Percentiles rank a stretch among this genome's conserved stretches.
Evolutionary conservation across 2,797 vertebrate species (phyloP).

Genomic region (Artibeus jamaicensis): DNA sequence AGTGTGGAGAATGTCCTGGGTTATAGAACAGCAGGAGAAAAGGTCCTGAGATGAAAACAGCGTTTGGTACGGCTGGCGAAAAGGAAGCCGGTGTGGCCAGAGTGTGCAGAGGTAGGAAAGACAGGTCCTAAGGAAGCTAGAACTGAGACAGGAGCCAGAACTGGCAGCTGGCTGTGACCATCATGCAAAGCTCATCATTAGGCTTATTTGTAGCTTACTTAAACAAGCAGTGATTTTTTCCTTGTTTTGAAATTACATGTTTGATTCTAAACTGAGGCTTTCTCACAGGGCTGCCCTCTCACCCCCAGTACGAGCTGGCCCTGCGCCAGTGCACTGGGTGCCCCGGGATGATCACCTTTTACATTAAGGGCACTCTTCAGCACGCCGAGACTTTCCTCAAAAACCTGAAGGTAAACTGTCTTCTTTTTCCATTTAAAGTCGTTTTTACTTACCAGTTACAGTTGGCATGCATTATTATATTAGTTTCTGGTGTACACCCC

Average conservation of each 20-base stretch:
- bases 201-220: background rate
- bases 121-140: background rate
- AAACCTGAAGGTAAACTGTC: slow-evolving; percentile 89
- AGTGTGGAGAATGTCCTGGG: background rate
- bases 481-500: background rate
- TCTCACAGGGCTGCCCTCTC: slow-evolving; percentile 90
- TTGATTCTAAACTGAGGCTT: background rate
- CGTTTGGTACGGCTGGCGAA: fast-evolving
- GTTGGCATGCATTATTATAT: background rate
- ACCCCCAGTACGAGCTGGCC: slow-evolving; percentile 90
- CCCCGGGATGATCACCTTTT: slow-evolving; percentile 93
- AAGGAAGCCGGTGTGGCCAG: background rate
- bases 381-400: slow-evolving; percentile 89
- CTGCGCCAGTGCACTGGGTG: slow-evolving; percentile 92
- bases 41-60: background rate
- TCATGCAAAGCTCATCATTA: background rate
- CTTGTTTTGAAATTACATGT: background rate
- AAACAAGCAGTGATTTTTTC: background rate
- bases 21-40: background rate
- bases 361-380: slow-evolving; percentile 90
- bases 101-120: background rate
- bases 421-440: background rate
- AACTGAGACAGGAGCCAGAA: background rate
- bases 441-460: background rate
- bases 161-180: background rate